Percentiles rank a stretch among this genome's conserved stretches.
These are phyloP conservation scores for Rhinoraja longicauda DNA, from an alignment of 2,797 vertebrate species.

Conservation along the genomic window DNA sequence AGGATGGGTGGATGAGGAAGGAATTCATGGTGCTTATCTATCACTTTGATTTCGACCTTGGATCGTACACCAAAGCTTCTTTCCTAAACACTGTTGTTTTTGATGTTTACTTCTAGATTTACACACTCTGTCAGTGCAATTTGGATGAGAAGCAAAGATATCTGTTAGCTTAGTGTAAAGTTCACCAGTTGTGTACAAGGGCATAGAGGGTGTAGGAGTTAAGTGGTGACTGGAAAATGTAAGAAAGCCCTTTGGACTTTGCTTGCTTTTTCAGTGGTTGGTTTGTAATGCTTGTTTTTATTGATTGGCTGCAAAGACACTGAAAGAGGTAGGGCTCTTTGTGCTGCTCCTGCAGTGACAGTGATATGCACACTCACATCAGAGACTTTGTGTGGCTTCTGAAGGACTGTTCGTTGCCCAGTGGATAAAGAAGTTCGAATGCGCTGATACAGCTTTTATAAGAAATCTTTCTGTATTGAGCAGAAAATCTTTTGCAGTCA, in stretches of 20 bases:
- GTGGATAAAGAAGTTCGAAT: slow-evolving; percentile 10
- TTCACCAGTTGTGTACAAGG: neutral
- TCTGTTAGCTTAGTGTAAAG: neutral
- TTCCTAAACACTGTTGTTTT: no score
- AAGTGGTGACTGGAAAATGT: slow-evolving; percentile 8
- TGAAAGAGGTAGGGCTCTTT: slow-evolving; percentile 8
- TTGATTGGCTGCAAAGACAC: neutral
- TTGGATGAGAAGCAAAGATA: neutral
- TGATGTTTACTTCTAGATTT: neutral
- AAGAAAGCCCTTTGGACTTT: slow-evolving; percentile 23
- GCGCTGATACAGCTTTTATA: neutral
- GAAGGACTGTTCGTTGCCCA: neutral
- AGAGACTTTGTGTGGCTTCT: neutral
- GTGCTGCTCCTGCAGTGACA: neutral
- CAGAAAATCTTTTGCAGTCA: neutral
- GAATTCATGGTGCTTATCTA: neutral
- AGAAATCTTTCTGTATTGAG: neutral
- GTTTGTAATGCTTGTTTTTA: slow-evolving; percentile 37
- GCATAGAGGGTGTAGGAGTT: neutral
- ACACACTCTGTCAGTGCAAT: neutral
- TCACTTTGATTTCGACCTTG: neutral
- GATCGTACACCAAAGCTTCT: neutral
- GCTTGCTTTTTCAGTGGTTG: slow-evolving; percentile 4
- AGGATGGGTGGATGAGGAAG: neutral
- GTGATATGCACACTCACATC: neutral